phyloP scores from a whole-genome alignment of 2,888 invertebrate species.

The Patella depressa region DNA sequence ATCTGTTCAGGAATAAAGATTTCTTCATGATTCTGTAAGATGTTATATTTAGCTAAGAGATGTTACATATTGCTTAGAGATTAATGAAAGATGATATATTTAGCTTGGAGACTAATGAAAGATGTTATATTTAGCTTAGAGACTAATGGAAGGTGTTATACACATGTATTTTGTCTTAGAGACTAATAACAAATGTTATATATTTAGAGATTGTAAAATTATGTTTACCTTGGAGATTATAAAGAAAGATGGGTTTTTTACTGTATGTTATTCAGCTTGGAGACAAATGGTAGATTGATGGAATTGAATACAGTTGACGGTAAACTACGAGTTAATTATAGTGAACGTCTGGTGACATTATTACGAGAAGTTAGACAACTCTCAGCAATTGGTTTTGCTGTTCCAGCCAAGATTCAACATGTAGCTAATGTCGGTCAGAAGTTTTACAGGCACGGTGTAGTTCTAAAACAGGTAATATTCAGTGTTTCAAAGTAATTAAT shows the following conservation, averaged over 20 bases:
- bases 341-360: slow-evolving; percentile 85
- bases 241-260: background rate
- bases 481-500: too few relatives aligned
- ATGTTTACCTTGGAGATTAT: background rate
- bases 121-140: too few relatives aligned
- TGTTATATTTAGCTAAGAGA: too few relatives aligned
- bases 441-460: slow-evolving; percentile 87
- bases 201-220: too few relatives aligned
- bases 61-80: too few relatives aligned
- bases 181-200: too few relatives aligned
- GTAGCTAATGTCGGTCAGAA: slow-evolving; percentile 82
- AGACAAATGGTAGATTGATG: slow-evolving; percentile 74
- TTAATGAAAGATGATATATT: too few relatives aligned
- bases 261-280: slow-evolving; percentile 62
- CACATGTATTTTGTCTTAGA: too few relatives aligned
- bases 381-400: slow-evolving; percentile 82
- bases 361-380: slow-evolving; percentile 92
- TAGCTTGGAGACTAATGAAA: too few relatives aligned
- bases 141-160: too few relatives aligned
- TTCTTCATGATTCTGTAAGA: too few relatives aligned
- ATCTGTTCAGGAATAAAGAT: too few relatives aligned
- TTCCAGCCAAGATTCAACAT: slow-evolving; percentile 82
- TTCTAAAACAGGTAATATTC: slow-evolving; percentile 84
- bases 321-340: slow-evolving; percentile 85
- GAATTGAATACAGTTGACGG: slow-evolving; percentile 72